Evolutionary conservation across 1,140 invertebrate genomes (phyloP).

Genomic region (Bombus pascuorum): DNA sequence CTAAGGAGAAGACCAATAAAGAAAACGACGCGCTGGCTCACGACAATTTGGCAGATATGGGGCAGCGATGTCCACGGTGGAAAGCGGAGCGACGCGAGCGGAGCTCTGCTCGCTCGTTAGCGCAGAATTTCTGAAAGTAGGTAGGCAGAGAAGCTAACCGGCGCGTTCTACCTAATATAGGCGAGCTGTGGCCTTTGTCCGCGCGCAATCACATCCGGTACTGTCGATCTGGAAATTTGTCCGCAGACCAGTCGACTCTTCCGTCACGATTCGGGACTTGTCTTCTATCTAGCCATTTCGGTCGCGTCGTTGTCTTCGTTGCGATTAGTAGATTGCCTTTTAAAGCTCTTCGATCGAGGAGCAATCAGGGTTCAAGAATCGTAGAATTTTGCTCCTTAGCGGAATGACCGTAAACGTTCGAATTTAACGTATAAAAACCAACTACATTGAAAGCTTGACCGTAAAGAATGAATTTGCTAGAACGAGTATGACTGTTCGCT

Average conservation of each 20-base stretch:
- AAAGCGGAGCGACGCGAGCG: constrained; percentile 63
- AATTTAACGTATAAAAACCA: too few species aligned
- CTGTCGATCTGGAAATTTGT: constrained; percentile 50
- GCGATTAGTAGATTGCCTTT: not conserved
- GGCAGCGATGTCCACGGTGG: constrained; percentile 68
- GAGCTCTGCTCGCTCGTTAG: constrained; percentile 63
- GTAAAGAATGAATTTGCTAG: too few species aligned
- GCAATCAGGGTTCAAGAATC: too few species aligned
- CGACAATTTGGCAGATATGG: constrained; percentile 74
- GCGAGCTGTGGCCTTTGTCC: constrained; percentile 42
- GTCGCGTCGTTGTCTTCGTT: not conserved
- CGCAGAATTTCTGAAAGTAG: constrained; percentile 71
- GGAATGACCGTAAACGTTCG: too few species aligned
- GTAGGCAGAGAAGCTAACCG: constrained; percentile 54
- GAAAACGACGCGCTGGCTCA: constrained; percentile 32
- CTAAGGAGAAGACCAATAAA: constrained; percentile 30
- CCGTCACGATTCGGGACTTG: not conserved
- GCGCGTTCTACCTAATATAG: constrained; percentile 70
- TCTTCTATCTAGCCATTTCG: constrained; percentile 9
- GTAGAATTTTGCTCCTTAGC: too few species aligned
- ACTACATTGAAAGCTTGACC: too few species aligned
- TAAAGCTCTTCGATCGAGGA: not conserved
- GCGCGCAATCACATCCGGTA: constrained; percentile 25
- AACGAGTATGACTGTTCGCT: too few species aligned
- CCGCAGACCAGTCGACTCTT: not conserved